Evolutionary conservation across 37 sponge, comb jelly and placozoan species (phyloP).

Genomic region (Corticium candelabrum): DNA sequence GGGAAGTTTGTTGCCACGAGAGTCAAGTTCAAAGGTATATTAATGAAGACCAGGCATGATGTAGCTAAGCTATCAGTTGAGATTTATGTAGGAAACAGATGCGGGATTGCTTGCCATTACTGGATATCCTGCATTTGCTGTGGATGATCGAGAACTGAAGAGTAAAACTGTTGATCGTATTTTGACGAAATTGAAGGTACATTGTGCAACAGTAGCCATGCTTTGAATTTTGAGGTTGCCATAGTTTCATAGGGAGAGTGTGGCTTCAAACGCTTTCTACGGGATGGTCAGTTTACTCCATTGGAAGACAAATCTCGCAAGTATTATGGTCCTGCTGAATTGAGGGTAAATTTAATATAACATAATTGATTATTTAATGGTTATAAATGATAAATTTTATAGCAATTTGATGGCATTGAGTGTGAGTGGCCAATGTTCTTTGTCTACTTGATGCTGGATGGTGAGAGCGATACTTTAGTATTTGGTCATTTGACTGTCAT

Average conservation of each 20-base stretch:
- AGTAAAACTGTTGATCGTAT: conserved; percentile 28
- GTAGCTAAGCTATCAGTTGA: neutral
- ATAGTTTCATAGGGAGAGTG: neutral
- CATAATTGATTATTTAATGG: neutral
- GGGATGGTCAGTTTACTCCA: conserved; percentile 59
- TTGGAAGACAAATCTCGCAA: conserved; percentile 29
- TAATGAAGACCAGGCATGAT: neutral
- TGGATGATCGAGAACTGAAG: conserved; percentile 41
- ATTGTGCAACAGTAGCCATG: neutral
- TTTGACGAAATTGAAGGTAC: conserved; percentile 38
- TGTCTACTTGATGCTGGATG: conserved; percentile 25
- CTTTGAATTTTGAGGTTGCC: neutral
- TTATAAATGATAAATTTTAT: neutral
- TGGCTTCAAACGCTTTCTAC: conserved; percentile 59
- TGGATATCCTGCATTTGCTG: conserved; percentile 85
- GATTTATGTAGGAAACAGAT: conserved; percentile 54
- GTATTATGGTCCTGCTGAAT: conserved; percentile 35
- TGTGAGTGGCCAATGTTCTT: conserved; percentile 77
- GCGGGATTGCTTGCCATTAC: conserved; percentile 65
- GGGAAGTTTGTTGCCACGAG: conserved; percentile 65
- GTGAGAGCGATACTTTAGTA: conserved; percentile 18
- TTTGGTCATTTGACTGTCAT: neutral
- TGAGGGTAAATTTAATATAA: conserved; percentile 12
- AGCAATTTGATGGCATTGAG: conserved; percentile 71
- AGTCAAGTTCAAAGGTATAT: conserved; percentile 51